Evolutionary conservation across 2,797 vertebrate genomes (phyloP).

Genomic region (Mormyrus hasselquistii): DNA sequence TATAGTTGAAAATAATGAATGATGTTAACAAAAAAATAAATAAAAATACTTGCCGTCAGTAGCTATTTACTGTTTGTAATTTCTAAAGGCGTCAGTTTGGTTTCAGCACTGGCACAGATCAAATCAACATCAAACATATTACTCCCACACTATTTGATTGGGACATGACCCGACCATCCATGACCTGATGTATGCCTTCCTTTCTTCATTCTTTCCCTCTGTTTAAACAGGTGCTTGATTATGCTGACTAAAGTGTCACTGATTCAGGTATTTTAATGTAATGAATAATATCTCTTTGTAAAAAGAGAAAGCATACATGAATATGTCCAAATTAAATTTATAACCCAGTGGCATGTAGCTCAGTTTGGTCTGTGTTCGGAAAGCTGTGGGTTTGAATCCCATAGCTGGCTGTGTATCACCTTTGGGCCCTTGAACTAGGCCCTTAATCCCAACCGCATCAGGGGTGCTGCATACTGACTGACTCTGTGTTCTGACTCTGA

Average conservation of each 20-base stretch:
- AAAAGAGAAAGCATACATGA: neutral
- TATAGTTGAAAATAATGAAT: neutral
- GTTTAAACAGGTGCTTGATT: neutral
- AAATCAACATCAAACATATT: neutral
- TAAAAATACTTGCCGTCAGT: neutral
- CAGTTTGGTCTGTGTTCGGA: neutral
- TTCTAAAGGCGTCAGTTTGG: neutral
- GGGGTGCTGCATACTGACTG: neutral
- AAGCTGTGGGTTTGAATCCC: neutral
- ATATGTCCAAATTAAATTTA: neutral
- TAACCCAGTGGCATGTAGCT: neutral
- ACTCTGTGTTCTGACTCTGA: neutral
- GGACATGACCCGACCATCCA: neutral
- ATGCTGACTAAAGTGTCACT: neutral
- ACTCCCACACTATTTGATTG: neutral
- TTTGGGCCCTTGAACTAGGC: neutral
- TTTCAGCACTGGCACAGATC: neutral
- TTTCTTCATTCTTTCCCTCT: neutral
- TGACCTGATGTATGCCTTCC: neutral
- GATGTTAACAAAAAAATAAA: neutral
- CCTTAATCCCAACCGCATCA: neutral
- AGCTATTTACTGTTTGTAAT: neutral
- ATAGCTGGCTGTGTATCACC: neutral
- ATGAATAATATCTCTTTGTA: neutral
- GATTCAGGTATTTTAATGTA: neutral